Conservation (phyloP, 2,797 vertebrate genomes). For the Parambassis ranga region DNA sequence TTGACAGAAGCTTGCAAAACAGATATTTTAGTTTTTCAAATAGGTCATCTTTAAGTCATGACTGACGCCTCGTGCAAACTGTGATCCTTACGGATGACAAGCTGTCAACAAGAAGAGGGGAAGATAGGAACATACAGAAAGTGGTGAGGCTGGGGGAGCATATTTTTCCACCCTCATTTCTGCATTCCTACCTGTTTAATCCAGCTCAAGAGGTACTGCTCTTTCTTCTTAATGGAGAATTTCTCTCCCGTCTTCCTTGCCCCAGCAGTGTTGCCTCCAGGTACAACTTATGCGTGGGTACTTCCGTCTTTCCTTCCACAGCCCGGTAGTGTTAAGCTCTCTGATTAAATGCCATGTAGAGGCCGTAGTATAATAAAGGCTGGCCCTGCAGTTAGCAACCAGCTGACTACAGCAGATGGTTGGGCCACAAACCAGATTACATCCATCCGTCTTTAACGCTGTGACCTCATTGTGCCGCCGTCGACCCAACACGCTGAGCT, state of each 20-base stretch:
- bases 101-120: conserved; percentile 16
- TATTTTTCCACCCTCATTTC: neutral
- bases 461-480: conserved; percentile 75
- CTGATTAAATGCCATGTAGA: conserved; percentile 67
- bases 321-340: conserved; percentile 45
- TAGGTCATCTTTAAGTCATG: conserved; percentile 67
- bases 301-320: conserved; percentile 14
- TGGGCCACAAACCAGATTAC: conserved; percentile 76
- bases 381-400: conserved; percentile 67
- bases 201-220: neutral
- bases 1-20: conserved; percentile 53
- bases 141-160: conserved; percentile 5
- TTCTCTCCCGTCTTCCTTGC: conserved; percentile 1
- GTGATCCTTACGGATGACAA: conserved; percentile 39
- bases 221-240: conserved; percentile 26
- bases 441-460: conserved; percentile 75
- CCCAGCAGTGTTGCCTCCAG: conserved; percentile 25
- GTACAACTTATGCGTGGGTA: conserved; percentile 32
- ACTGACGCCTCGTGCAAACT: conserved; percentile 28
- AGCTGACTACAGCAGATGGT: conserved; percentile 83
- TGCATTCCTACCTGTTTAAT: conserved; percentile 25
- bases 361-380: conserved; percentile 56
- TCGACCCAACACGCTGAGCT: conserved; percentile 28
- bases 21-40: conserved; percentile 67
- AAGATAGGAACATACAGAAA: neutral